Evolutionary conservation across 2,888 invertebrate species (phyloP), one percentile per base, ranked within the genome.

Genomic region (Torymus tubicola): DNA sequence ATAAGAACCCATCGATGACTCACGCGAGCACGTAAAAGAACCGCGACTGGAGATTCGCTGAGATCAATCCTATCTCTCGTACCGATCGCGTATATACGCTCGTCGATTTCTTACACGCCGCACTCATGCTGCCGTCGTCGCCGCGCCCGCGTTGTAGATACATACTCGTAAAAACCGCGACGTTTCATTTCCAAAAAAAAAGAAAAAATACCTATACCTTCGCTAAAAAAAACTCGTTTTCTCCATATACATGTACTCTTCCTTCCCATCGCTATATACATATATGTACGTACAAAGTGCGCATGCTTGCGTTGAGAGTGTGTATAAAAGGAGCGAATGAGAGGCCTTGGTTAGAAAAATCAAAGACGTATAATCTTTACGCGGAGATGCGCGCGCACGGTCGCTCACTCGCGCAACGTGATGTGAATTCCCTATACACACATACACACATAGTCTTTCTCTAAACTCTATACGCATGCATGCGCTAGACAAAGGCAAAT

Each of bases 321-420:
- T 42, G 42, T 42, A 42, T 42, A 42, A 42, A 42, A 42, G 42
- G 61, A 71, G 61, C 4, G 65, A 64, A 61, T 24, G 63, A 24
- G 18, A 60, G 65, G 21, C 78, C 74, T 75, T 65, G 60, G 70
- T 8, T 71, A 58, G 60, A 79, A 80, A 80, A 75, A 80, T 75
- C 70, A 55, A 65, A 71, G 75, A 70, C 65, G 80, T 75, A 75
- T 80, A 75, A 75, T 80, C 74, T 75, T 70, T 42, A 61, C 70
- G 74, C 52, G 64, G 78, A 73, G 55, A 65, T 53, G 74, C 70
- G 42, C 65, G 61, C 78, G 42, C n/a, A n/a, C n/a, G n/a, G n/a
- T n/a, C n/a, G n/a, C n/a, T n/a, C n/a, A n/a, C 42, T 21, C 42
- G 42, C 42, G 42, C 42, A 42, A 42, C 42, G 67, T 72, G 74